Evolutionary conservation across 2,888 invertebrate species (phyloP), one percentile per base, ranked within the genome.

Genomic region (Cantharis lateralis): DNA sequence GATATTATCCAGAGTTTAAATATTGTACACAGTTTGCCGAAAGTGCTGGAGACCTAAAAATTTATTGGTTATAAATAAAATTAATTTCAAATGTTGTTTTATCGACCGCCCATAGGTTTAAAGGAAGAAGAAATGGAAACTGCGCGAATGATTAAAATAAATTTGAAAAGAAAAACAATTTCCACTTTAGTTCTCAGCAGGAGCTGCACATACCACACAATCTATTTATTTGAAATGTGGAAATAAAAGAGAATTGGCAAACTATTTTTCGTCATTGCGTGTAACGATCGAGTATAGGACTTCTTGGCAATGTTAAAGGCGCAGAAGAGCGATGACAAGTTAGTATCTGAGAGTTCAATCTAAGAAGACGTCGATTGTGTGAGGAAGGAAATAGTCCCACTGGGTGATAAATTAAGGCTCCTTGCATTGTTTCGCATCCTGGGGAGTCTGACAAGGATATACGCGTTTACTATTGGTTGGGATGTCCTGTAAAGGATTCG

Each of bases 351-450:
- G 83, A 84, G 85, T 86, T 87, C 87, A 86, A 87, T 87, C 86
- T 86, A 83, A 84, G 84, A 83, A 82, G 85, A 85, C 83, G 85
- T 87, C 86, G 87, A 87, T 86, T 86, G 86, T 86, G 86, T 85
- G 83, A 85, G 86, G 85, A 85, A 86, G 86, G 85, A 86, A 87
- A 86, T 85, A 83, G 86, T 87, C 87, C 87, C 85, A 85, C 84
- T 84, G 87, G 84, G 87, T 87, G 87, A 87, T 87, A 87, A 87
- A 87, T 87, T 87, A 87, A 85, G 86, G 86, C 84, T 83, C 84
- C 84, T 83, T 82, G 85, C 85, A 87, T 87, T 87, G 87, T 87
- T 87, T 87, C 86, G 86, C 85, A 82, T 85, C 85, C 82, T 82
- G 84, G 86, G 86, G 84, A 82, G 85, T 79, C 84, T 87, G 87